phyloP scores from a whole-genome alignment of 1,140 invertebrate species.

The Drosophila cardini region DNA sequence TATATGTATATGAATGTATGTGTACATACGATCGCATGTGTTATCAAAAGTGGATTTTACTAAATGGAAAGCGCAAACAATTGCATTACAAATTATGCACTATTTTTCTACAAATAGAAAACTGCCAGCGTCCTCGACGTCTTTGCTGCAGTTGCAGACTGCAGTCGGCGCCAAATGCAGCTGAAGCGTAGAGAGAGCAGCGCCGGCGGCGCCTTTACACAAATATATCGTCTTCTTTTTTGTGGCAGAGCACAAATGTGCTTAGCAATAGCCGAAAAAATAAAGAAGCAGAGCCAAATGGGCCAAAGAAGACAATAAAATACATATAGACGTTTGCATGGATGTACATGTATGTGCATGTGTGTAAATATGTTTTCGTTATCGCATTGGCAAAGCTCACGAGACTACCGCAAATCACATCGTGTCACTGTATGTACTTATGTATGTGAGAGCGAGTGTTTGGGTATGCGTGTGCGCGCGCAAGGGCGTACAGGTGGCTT shows the following conservation, averaged over 20 bases:
- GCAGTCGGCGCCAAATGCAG: conserved; percentile 58
- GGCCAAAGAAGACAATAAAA: conserved; percentile 56
- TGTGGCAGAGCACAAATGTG: conserved; percentile 32
- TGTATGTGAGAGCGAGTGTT: conserved; percentile 9
- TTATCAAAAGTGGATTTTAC: conserved; percentile 50
- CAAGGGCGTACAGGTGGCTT: conserved; percentile 80
- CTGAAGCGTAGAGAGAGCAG: conserved; percentile 67
- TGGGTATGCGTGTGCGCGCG: conserved; percentile 46
- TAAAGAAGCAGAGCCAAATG: conserved; percentile 54
- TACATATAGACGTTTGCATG: conserved; percentile 18
- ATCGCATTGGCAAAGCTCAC: conserved; percentile 52
- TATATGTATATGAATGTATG: neutral
- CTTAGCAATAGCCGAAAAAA: conserved; percentile 44
- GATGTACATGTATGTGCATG: conserved; percentile 15
- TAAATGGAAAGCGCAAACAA: conserved; percentile 63
- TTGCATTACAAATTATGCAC: conserved; percentile 60
- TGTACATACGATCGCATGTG: conserved; percentile 40
- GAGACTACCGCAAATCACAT: conserved; percentile 58
- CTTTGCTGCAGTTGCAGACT: conserved; percentile 23
- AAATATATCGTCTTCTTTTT: conserved; percentile 20
- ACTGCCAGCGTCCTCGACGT: conserved; percentile 35
- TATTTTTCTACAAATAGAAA: conserved; percentile 65
- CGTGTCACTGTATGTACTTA: conserved; percentile 15
- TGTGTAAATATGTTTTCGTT: conserved; percentile 37
- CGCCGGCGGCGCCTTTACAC: conserved; percentile 27